These are phyloP conservation scores for Muscicapa adusta DNA, from an alignment of 2,113 vertebrate genomes.

Conservation along the genomic window DNA sequence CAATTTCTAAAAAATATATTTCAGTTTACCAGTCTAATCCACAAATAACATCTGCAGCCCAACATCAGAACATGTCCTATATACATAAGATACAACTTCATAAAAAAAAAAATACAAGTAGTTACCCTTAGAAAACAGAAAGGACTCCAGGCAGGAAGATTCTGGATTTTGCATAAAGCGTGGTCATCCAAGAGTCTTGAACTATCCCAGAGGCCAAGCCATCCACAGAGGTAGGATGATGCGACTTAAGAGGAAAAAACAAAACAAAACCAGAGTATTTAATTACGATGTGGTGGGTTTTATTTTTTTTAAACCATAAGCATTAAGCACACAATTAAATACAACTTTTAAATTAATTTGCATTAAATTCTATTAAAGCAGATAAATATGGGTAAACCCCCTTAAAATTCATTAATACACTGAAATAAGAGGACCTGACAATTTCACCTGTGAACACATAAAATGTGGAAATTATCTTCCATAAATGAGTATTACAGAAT, in stretches of 20 bases:
- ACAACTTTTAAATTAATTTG: not conserved
- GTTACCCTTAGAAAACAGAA: conserved; percentile 58
- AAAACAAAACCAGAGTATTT: not conserved
- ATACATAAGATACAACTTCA: not conserved
- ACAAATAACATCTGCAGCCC: not conserved
- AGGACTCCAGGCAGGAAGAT: conserved; percentile 53
- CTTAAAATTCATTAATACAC: not conserved
- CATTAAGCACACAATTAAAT: not conserved
- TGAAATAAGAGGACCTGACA: not conserved
- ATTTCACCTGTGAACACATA: not conserved
- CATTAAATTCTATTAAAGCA: not conserved
- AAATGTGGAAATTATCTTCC: not conserved
- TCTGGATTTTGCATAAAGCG: conserved; percentile 47
- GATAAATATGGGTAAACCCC: not conserved
- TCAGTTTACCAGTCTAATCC: not conserved
- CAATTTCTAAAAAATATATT: not conserved
- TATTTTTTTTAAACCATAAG: not conserved
- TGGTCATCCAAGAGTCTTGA: conserved; percentile 38
- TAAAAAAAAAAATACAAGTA: not conserved
- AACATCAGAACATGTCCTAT: not conserved
- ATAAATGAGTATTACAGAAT: not conserved
- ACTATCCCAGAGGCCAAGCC: conserved; percentile 10
- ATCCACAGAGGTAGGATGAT: conserved; percentile 38
- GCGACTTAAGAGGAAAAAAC: not conserved
- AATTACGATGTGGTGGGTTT: not conserved